Conservation (phyloP, 2,888 invertebrate species). For the Trachelus iudaicus region DNA sequence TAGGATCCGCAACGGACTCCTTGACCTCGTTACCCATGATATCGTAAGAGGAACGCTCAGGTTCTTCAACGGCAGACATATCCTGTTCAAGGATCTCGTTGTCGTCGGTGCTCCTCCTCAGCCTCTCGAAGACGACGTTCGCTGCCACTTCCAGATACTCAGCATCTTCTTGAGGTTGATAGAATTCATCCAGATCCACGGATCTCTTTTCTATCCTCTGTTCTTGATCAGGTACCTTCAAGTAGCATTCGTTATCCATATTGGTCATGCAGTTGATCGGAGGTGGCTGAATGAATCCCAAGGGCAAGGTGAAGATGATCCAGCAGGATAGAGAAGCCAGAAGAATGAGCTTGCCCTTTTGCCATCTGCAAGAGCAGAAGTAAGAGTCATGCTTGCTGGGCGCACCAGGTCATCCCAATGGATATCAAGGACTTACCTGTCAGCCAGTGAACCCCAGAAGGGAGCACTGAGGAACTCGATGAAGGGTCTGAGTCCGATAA, state of each 20-base stretch:
- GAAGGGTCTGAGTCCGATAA: slow-evolving; percentile 96
- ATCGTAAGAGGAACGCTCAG: background rate
- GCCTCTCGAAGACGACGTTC: slow-evolving; percentile 58
- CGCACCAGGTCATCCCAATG: background rate
- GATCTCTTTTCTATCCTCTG: slow-evolving; percentile 68
- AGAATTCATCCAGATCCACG: slow-evolving; percentile 38
- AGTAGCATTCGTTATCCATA: slow-evolving; percentile 73
- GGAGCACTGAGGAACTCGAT: slow-evolving; percentile 97
- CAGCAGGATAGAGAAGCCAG: slow-evolving; percentile 92
- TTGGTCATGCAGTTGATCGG: slow-evolving; percentile 85
- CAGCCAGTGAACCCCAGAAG: slow-evolving; percentile 97
- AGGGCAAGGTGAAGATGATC: slow-evolving; percentile 95
- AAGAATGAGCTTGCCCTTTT: slow-evolving; percentile 87
- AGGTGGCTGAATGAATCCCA: slow-evolving; percentile 95
- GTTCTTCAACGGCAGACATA: slow-evolving; percentile 19
- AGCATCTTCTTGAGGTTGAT: slow-evolving; percentile 38
- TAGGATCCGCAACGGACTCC: background rate
- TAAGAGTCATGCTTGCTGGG: background rate
- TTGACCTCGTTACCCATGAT: background rate
- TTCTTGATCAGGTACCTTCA: slow-evolving; percentile 71
- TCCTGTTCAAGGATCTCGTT: slow-evolving; percentile 22
- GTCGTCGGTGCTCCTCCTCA: slow-evolving; percentile 48
- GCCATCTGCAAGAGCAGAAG: slow-evolving; percentile 70
- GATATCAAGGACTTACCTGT: slow-evolving; percentile 69
- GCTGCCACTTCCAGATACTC: slow-evolving; percentile 54